Percentiles rank a stretch among this genome's conserved stretches.
Conservation (phyloP, 2,113 vertebrate species). For the Apteryx owenii region DNA sequence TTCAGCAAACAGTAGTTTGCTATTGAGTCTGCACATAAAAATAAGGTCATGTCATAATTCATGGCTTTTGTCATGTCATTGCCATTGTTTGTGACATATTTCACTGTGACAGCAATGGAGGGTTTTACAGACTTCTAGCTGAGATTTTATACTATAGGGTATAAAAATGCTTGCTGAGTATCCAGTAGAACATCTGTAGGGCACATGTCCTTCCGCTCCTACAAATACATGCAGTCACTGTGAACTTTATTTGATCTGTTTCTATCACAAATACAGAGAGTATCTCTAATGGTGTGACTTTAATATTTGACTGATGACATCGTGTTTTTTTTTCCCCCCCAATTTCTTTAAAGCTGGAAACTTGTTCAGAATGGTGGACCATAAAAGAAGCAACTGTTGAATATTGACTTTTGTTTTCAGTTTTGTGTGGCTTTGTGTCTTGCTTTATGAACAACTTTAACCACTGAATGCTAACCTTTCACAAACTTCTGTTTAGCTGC, state of each 20-base stretch:
- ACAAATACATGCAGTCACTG: neutral
- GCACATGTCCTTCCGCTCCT: neutral
- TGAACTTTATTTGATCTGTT: neutral
- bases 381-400: neutral
- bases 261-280: neutral
- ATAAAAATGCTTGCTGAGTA: neutral
- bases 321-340: neutral
- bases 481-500: neutral
- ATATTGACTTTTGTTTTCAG: neutral
- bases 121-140: neutral
- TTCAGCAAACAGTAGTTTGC: neutral
- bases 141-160: neutral
- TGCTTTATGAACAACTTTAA: neutral
- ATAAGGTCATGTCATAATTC: neutral
- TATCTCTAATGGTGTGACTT: neutral
- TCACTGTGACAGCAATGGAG: neutral
- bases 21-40: neutral
- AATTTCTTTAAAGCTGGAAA: neutral
- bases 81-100: neutral
- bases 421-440: neutral
- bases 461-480: neutral
- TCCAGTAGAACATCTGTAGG: neutral
- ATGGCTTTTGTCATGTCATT: neutral
- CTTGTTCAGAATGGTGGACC: neutral
- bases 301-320: neutral